These are phyloP conservation scores for Heterodera carotae DNA, from an alignment of 1,140 invertebrate genomes.

Conservation along the genomic window DNA sequence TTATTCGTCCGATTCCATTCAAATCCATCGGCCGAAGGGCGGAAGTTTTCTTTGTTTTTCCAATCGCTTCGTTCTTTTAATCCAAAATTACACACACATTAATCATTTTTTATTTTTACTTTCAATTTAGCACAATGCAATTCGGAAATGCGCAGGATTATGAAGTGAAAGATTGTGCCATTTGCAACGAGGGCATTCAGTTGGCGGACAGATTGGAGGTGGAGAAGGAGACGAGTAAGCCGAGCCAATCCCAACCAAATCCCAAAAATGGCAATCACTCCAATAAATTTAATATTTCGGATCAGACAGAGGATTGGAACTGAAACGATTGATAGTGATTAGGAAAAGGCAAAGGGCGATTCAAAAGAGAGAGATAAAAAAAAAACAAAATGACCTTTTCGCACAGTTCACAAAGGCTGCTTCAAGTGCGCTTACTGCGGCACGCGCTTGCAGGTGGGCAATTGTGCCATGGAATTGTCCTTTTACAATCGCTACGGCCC, in stretches of 20 bases:
- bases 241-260: too few species aligned
- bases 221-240: conserved; percentile 33
- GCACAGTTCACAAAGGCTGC: conserved; percentile 33
- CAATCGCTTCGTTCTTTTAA: not conserved
- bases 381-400: not conserved
- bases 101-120: not conserved
- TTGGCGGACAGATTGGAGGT: conserved; percentile 28
- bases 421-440: conserved; percentile 33
- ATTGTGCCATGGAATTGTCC: conserved; percentile 31
- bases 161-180: conserved; percentile 24
- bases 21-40: not conserved
- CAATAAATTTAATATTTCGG: too few species aligned
- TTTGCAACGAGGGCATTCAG: conserved; percentile 18
- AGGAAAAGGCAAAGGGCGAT: too few species aligned
- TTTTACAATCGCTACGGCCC: conserved; percentile 32
- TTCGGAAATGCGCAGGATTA: conserved; percentile 26
- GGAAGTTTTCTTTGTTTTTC: not conserved
- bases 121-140: not conserved
- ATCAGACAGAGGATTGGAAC: too few species aligned
- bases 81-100: not conserved
- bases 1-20: not conserved
- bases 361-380: too few species aligned
- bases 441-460: conserved; percentile 29
- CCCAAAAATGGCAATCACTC: too few species aligned
- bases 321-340: too few species aligned